Evolutionary conservation across 2,888 invertebrate species (phyloP).

Genomic region (Drosophila testacea): DNA sequence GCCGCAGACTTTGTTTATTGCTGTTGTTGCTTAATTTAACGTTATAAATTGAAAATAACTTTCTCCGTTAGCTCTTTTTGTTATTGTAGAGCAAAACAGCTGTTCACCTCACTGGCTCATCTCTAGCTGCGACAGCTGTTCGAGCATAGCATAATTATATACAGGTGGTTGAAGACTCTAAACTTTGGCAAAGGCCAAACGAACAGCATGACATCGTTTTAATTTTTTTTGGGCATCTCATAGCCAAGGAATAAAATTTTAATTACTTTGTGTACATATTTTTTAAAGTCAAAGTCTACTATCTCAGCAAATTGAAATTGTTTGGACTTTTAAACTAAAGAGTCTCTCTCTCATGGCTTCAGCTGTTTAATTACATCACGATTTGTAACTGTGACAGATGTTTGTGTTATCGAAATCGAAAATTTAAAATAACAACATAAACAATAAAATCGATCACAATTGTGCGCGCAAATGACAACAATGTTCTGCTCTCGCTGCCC

Average conservation of each 20-base stretch:
- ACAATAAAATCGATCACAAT: conserved; percentile 17
- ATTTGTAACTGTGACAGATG: conserved; percentile 21
- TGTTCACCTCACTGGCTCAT: conserved; percentile 18
- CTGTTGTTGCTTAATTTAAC: conserved; percentile 30
- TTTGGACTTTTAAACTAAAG: no score
- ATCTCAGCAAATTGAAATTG: no score
- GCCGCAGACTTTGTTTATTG: conserved; percentile 15
- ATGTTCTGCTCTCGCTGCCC: conserved; percentile 23
- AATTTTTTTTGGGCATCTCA: no score
- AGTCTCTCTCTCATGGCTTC: no score
- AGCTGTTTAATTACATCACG: no score
- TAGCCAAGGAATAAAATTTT: no score
- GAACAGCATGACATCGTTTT: no score
- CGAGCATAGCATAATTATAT: not conserved
- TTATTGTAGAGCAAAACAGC: conserved; percentile 46
- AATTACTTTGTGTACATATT: no score
- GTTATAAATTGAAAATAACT: conserved; percentile 60
- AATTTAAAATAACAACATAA: conserved; percentile 17
- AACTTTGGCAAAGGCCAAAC: no score
- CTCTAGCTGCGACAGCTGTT: conserved; percentile 22
- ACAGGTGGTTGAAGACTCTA: no score
- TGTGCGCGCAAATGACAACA: conserved; percentile 36
- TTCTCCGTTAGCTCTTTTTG: conserved; percentile 59
- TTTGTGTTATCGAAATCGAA: conserved; percentile 2
- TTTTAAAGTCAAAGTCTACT: no score